These are phyloP conservation scores for Lissonota sp. DNA, from an alignment of 2,888 invertebrate species.

Conservation along the genomic window DNA sequence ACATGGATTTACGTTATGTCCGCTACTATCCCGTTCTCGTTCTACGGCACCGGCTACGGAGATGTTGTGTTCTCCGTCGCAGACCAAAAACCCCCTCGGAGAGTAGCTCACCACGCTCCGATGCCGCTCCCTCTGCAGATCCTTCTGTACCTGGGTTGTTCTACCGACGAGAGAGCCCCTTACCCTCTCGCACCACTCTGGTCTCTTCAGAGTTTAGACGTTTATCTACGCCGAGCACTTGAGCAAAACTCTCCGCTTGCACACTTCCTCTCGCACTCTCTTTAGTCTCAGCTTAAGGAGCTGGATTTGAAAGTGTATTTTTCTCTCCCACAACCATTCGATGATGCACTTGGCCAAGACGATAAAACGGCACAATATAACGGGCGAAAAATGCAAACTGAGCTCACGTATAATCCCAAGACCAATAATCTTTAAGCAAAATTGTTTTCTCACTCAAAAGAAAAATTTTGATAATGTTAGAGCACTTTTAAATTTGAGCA, in stretches of 20 bases:
- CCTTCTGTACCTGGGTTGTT: conserved; percentile 2
- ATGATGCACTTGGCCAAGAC: conserved; percentile 8
- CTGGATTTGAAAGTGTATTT: not conserved
- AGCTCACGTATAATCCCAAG: too few species aligned
- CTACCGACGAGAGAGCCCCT: conserved; percentile 44
- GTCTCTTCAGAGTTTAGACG: conserved; percentile 68
- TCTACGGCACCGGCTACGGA: conserved; percentile 22
- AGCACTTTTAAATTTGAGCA: too few species aligned
- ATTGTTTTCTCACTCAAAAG: too few species aligned
- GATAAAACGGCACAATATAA: not conserved
- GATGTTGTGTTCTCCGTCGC: conserved; percentile 58
- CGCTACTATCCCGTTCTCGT: conserved; percentile 61
- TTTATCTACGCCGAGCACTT: conserved; percentile 74
- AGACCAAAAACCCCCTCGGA: conserved; percentile 32
- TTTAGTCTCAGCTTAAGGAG: conserved; percentile 13
- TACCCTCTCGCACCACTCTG: not conserved
- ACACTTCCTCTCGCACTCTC: not conserved
- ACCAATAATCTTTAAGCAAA: too few species aligned
- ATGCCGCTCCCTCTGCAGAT: not conserved
- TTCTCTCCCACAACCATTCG: conserved; percentile 18
- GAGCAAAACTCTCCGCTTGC: conserved; percentile 61
- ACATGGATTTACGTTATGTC: conserved; percentile 81
- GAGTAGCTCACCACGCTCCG: conserved; percentile 17
- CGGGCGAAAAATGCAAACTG: not conserved
- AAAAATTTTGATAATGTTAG: too few species aligned